Base-by-base conservation (phyloP, 1,140 invertebrate genomes). In the Dermatophagoides farinae region DNA sequence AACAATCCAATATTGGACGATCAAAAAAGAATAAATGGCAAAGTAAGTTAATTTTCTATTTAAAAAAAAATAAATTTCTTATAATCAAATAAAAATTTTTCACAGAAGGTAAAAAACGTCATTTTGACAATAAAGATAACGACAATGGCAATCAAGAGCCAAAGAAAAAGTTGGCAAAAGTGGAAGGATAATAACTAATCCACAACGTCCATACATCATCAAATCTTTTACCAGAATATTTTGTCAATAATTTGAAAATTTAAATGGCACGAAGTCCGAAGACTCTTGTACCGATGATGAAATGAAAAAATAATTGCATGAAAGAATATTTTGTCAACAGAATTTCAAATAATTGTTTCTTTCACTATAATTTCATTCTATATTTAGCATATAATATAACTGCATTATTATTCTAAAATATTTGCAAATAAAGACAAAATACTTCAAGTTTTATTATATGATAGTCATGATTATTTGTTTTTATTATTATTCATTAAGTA, bases 1-100 rank as follows among this genome's bases (percentile, higher is more conserved):
- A 46, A 61, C 23, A 57, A 22, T 44, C 18, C 5, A 59, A 50
- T 20, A 39, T 14, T 1, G 25, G 49, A 16, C n/a, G 38, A 39
- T 31, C 31, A 23, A 40, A 40, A 59, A 59, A 54, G 53, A 37
- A 59, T 47, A 60, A 47, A n/a, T 50, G 58, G 46, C 58, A 60
- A 60, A 49, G 58, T 60, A 60, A 22, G 58, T 23, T 37, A 23
- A 16, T 18, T 38, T 23, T 39, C 5, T 60, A 8, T 60, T 5
- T 18, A 38, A 55, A 44, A 8, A 38, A 20, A 55, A 25, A 39
- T 38, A 41, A 20, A 20, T 38, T n/a, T n/a, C n/a, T n/a, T n/a
- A n/a, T n/a, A 4, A 55, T 55, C 5, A 5, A 18, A 55, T 12
- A 5, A 18, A 2, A 39, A 55, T 55, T 55, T 55, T 55, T 55